Conservation (phyloP, 1,140 invertebrate species). For the Scaptomyza hsui region DNA sequence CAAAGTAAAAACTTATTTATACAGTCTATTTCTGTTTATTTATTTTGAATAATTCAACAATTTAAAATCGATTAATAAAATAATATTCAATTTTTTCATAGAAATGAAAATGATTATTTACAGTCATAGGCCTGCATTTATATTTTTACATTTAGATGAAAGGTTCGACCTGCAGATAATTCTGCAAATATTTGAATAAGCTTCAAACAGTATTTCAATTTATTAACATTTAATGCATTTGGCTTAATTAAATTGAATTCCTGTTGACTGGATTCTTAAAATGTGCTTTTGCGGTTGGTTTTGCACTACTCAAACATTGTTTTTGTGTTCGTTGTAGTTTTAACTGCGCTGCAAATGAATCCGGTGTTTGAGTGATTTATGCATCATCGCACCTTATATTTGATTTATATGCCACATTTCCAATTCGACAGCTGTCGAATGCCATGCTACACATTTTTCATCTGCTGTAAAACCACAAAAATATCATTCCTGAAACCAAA, state of each 20-base stretch:
- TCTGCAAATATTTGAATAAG: conserved; percentile 15
- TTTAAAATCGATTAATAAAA: neutral
- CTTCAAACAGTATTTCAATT: conserved; percentile 26
- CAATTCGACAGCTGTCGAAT: conserved; percentile 25
- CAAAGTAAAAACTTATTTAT: neutral
- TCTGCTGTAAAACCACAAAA: conserved; percentile 13
- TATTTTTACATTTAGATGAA: neutral
- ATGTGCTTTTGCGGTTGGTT: neutral
- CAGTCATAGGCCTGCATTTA: neutral
- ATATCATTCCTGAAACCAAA: conserved; percentile 34
- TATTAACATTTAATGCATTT: conserved; percentile 32
- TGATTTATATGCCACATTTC: conserved; percentile 66
- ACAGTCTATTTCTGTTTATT: neutral
- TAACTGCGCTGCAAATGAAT: conserved; percentile 2
- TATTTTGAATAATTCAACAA: neutral
- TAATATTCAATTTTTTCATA: neutral
- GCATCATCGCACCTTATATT: conserved; percentile 48
- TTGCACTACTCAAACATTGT: neutral
- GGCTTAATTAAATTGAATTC: conserved; percentile 7
- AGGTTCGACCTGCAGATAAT: neutral
- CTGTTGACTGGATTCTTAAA: neutral
- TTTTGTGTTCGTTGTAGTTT: neutral
- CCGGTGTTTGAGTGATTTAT: conserved; percentile 19
- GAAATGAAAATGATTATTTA: neutral
- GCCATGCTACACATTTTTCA: conserved; percentile 28